Conservation (phyloP, 2,797 vertebrate genomes). For the Alca torda region DNA sequence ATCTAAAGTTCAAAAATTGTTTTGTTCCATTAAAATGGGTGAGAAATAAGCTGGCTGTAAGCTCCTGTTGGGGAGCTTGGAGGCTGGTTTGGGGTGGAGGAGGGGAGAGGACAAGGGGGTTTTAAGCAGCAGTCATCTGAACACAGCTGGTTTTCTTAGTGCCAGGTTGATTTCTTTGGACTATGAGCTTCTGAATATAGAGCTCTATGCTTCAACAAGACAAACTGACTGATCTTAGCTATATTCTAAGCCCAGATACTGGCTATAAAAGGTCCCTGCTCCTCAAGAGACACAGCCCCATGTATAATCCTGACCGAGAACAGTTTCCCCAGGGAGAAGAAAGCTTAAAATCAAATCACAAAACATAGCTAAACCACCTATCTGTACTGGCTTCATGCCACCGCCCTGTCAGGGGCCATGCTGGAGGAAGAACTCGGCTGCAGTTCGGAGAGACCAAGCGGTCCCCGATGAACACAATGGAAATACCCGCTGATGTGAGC, state of each 20-base stretch:
- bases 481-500: not conserved
- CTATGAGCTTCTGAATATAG: not conserved
- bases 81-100: not conserved
- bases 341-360: not conserved
- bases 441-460: not conserved
- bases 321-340: not conserved
- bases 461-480: rapidly evolving
- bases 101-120: not conserved
- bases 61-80: not conserved
- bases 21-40: slow-evolving; percentile 63
- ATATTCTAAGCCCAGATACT: not conserved
- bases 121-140: not conserved
- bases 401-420: not conserved
- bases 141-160: not conserved
- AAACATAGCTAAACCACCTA: not conserved
- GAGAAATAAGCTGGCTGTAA: slow-evolving; percentile 52
- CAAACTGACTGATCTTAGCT: not conserved
- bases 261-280: not conserved
- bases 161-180: not conserved
- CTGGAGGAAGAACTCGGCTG: not conserved
- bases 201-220: not conserved
- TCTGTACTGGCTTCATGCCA: not conserved
- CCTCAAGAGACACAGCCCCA: not conserved
- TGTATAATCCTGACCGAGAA: not conserved
- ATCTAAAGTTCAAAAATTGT: slow-evolving; percentile 68